These are phyloP conservation scores for Formica aserva DNA, from an alignment of 2,888 invertebrate species.

Conservation along the genomic window DNA sequence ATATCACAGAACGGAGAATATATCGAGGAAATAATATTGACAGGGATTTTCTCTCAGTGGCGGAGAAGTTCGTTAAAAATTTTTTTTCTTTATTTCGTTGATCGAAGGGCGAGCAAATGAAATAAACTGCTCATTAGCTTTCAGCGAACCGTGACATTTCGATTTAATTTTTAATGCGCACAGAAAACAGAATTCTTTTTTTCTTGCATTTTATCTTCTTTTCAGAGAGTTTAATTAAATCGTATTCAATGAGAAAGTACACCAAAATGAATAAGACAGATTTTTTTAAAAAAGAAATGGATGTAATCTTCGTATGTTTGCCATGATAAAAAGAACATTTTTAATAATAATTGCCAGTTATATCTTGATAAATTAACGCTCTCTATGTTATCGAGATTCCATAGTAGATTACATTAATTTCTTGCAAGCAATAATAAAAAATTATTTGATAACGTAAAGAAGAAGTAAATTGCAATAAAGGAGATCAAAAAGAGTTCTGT, in stretches of 20 bases:
- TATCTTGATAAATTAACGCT: not conserved
- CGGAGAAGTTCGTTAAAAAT: constrained; percentile 55
- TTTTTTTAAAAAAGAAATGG: not conserved
- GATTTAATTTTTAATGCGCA: constrained; percentile 45
- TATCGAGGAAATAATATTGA: not conserved
- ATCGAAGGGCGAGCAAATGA: constrained; percentile 41
- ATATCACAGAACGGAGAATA: not conserved
- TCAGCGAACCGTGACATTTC: constrained; percentile 53
- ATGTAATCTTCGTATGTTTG: not conserved
- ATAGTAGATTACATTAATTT: not conserved
- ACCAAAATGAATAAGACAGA: not conserved
- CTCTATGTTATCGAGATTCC: not conserved
- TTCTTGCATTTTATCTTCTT: not conserved
- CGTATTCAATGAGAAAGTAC: constrained; percentile 10
- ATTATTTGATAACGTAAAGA: not conserved
- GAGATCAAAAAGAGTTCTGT: not conserved
- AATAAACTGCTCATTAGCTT: constrained; percentile 63
- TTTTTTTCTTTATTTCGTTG: constrained; percentile 40
- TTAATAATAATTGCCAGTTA: not conserved
- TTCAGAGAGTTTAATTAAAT: constrained; percentile 1
- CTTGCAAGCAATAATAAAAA: constrained; percentile 21
- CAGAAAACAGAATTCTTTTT: constrained; percentile 40
- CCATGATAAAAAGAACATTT: not conserved
- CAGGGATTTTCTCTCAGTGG: constrained; percentile 20
- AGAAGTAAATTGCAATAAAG: constrained; percentile 9